These are phyloP conservation scores for Trissolcus japonicus DNA, from an alignment of 2,888 invertebrate genomes.

Conservation along the genomic window DNA sequence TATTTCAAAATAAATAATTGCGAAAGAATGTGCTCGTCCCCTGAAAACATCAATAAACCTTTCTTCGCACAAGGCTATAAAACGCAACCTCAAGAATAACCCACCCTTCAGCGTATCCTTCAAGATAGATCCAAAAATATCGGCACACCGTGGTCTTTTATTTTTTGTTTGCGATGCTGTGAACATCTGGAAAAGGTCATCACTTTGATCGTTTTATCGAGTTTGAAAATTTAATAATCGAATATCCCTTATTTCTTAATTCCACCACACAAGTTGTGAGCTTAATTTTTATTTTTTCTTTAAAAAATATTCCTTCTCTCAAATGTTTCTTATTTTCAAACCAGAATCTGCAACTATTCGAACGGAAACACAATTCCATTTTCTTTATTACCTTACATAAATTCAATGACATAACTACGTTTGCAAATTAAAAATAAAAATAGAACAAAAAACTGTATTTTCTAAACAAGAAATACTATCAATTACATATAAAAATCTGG, in stretches of 20 bases:
- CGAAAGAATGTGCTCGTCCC: constrained; percentile 22
- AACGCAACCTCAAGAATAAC: constrained; percentile 46
- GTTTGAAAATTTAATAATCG: constrained; percentile 18
- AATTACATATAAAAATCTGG: no score
- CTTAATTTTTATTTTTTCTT: no score
- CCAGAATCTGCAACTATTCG: no score
- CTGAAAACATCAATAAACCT: constrained; percentile 48
- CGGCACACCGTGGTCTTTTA: constrained; percentile 15
- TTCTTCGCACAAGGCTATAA: constrained; percentile 36
- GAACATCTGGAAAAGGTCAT: constrained; percentile 43
- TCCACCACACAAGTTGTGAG: no score
- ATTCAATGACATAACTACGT: no score
- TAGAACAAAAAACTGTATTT: no score
- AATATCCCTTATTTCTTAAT: background rate
- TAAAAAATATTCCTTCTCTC: no score
- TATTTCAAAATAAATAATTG: constrained; percentile 44
- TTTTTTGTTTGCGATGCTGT: constrained; percentile 19
- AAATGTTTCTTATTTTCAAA: no score
- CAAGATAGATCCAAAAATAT: constrained; percentile 40
- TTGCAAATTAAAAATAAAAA: no score
- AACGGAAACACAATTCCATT: no score
- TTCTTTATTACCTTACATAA: no score
- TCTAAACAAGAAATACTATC: no score
- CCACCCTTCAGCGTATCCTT: constrained; percentile 21
- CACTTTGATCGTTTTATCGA: constrained; percentile 43